Base-by-base conservation (phyloP, 2,888 invertebrate species). In the Allygus modestus region DNA sequence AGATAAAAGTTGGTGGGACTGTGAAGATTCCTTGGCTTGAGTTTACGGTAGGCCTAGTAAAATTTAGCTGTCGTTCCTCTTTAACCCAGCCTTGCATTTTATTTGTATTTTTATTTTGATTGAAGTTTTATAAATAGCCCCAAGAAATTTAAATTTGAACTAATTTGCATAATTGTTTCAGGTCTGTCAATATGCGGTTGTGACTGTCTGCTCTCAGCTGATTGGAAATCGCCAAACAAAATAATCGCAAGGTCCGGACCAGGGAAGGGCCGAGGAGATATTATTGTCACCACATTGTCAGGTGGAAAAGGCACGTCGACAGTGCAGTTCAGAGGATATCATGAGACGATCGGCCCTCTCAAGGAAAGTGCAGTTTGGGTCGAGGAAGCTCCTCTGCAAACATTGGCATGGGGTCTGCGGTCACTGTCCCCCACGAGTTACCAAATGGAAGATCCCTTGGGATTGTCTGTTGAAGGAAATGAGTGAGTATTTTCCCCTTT, bases 331-430 rank as follows among this genome's bases (percentile, higher is more conserved):
- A 89, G 91, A 92, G 96, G 96, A 0, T 96, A 96, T 89, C 94
- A 96, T 90, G 97, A 97, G 90, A 94, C 97, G 12, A 95, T 97
- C 89, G 97, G 97, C 0, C 98, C 99, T 0, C 94, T 98, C 87
- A 99, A 99, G 90, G 99, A 99, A 90, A 98, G 98, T 88, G 98
- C 99, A 7, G 98, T 99, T 2, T 99, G 99, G 99, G 97, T 99
- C 0, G 99, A 99, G 90, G 99, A 99, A 91, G 95, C 97, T 0
- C 96, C 97, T 0, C 93, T 96, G 0, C 96, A 96, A 85, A 94
- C 94, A 28, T 91, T 96, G 83, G 94, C 96, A 15, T 96, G 97
- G 95, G 97, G 97, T 0, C 93, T 97, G 23, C 92, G 97, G 84
- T 96, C 97, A 0, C 92, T 97, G 88, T 96, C 97, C 0, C 97